phyloP scores from a whole-genome alignment of 2,113 vertebrate species.

The Anas platyrhynchos region DNA sequence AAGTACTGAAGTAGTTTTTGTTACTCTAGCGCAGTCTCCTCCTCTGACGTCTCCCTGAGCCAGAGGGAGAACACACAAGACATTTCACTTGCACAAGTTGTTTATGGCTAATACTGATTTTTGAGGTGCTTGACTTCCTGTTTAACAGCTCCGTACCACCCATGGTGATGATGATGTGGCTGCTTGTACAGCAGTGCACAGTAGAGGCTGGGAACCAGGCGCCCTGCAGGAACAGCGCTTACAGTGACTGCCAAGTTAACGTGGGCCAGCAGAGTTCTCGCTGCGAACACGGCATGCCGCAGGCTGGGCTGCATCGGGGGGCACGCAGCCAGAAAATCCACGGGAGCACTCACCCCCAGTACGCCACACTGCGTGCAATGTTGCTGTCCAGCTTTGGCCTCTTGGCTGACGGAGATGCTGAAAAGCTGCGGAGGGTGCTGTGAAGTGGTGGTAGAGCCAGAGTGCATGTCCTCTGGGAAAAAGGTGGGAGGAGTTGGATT shows the following conservation, averaged over 20 bases:
- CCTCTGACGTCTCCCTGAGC: neutral
- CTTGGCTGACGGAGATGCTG: neutral
- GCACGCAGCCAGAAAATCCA: neutral
- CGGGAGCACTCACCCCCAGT: fast-evolving
- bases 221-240: neutral
- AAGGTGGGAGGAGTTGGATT: neutral
- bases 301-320: neutral
- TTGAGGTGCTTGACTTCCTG: neutral
- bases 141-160: neutral
- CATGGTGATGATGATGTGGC: neutral
- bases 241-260: neutral
- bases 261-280: neutral
- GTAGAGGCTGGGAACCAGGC: neutral
- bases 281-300: neutral
- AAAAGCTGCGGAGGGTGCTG: neutral
- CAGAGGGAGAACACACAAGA: neutral
- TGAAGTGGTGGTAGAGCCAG: neutral
- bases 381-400: neutral
- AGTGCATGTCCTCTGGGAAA: neutral
- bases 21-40: neutral
- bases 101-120: neutral
- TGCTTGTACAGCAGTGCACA: neutral
- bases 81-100: neutral
- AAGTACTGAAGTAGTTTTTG: neutral
- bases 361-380: neutral